phyloP scores from a whole-genome alignment of 2,797 vertebrate genomes.

The Florisuga fusca region DNA sequence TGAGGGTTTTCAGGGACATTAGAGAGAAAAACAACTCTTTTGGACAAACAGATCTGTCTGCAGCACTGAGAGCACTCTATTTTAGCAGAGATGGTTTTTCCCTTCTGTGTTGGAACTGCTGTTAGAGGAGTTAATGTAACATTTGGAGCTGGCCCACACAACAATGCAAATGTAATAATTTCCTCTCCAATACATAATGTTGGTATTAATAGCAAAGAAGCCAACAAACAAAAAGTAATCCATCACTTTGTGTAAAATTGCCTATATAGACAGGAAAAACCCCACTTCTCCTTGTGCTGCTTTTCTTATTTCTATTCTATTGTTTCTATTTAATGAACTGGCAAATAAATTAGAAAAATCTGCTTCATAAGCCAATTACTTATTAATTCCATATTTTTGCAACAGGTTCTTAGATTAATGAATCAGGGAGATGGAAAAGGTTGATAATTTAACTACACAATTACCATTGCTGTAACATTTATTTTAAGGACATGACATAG shows the following conservation, averaged over 20 bases:
- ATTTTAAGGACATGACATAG: constrained; percentile 49
- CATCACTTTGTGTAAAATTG: neutral
- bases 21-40: neutral
- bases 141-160: neutral
- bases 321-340: constrained; percentile 68
- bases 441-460: constrained; percentile 68
- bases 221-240: neutral
- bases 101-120: neutral
- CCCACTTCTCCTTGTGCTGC: neutral
- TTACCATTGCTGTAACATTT: constrained; percentile 46
- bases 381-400: constrained; percentile 71
- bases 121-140: neutral
- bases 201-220: neutral
- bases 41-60: neutral
- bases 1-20: neutral
- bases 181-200: neutral
- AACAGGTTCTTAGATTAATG: constrained; percentile 59
- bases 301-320: constrained; percentile 19
- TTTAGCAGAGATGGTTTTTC: neutral
- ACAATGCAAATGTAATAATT: neutral
- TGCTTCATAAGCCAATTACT: constrained; percentile 34
- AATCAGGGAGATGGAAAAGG: constrained; percentile 65
- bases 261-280: neutral
- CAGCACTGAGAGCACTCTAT: rapidly evolving
- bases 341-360: constrained; percentile 64